Evolutionary conservation across 2,888 invertebrate genomes (phyloP).

Genomic region (Elaeidobius kamerunicus): DNA sequence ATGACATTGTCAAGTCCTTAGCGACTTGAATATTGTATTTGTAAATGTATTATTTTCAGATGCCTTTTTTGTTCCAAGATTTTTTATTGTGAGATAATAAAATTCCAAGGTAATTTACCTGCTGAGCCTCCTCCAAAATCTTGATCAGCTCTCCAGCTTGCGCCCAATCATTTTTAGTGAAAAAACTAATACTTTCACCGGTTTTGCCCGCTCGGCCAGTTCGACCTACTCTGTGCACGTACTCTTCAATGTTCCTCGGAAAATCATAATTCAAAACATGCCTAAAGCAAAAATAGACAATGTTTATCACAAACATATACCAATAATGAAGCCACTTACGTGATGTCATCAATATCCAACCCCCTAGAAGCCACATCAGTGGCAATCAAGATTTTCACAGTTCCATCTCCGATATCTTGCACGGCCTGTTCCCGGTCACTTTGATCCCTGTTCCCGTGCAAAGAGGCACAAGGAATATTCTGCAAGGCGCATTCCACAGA

Average conservation of each 20-base stretch:
- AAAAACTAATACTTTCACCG: conserved; percentile 79
- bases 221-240: conserved; percentile 93
- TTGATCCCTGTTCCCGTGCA: conserved; percentile 86
- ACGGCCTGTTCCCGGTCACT: conserved; percentile 77
- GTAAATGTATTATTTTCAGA: too few species aligned
- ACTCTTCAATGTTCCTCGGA: conserved; percentile 92
- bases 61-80: not conserved
- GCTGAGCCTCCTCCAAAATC: conserved; percentile 84
- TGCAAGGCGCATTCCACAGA: conserved; percentile 72
- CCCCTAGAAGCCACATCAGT: conserved; percentile 96
- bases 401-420: conserved; percentile 75
- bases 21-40: too few species aligned
- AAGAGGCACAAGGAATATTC: conserved; percentile 69
- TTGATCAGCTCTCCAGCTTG: conserved; percentile 77
- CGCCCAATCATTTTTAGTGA: conserved; percentile 79
- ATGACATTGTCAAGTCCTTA: too few species aligned
- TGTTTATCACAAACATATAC: not conserved
- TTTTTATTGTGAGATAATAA: too few species aligned
- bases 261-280: conserved; percentile 92
- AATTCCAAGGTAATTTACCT: conserved; percentile 49
- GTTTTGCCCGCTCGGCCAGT: conserved; percentile 89
- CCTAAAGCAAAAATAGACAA: conserved; percentile 43
- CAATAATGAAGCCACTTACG: conserved; percentile 51
- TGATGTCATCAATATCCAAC: conserved; percentile 85
- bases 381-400: conserved; percentile 80